phyloP scores from a whole-genome alignment of 2,797 vertebrate genomes.

The Aythya fuligula region DNA sequence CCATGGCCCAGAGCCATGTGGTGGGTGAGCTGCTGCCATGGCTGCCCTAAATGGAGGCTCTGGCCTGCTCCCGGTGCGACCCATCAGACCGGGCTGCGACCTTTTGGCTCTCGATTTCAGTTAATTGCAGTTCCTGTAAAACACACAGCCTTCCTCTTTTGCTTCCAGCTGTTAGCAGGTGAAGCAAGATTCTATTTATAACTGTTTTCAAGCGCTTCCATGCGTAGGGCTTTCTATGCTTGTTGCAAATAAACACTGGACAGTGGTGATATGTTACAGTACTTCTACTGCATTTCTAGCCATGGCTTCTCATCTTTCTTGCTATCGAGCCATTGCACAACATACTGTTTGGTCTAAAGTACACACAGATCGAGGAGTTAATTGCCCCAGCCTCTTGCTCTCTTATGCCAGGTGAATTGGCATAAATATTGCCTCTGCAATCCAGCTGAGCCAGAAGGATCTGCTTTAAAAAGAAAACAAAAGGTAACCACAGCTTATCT shows the following conservation, averaged over 20 bases:
- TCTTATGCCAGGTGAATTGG: not conserved
- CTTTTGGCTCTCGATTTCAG: accelerated
- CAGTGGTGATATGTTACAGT: not conserved
- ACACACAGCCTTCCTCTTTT: not conserved
- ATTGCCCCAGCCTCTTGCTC: not conserved
- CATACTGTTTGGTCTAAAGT: not conserved
- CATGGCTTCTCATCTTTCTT: not conserved
- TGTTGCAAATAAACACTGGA: not conserved
- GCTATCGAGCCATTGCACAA: not conserved
- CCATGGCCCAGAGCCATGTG: not conserved
- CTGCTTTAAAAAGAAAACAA: not conserved
- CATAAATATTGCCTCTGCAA: not conserved
- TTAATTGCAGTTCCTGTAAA: not conserved
- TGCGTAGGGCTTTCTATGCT: not conserved
- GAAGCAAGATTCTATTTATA: not conserved
- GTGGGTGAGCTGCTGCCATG: not conserved
- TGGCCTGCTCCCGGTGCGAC: accelerated
- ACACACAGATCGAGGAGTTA: not conserved
- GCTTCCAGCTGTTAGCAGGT: not conserved
- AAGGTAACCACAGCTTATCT: not conserved
- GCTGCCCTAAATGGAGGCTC: not conserved
- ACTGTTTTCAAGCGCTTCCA: not conserved
- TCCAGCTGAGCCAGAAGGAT: not conserved
- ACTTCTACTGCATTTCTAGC: not conserved
- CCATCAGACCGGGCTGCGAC: not conserved